Conservation (phyloP, 2,888 invertebrate species). For the Chouioia cunea region DNA sequence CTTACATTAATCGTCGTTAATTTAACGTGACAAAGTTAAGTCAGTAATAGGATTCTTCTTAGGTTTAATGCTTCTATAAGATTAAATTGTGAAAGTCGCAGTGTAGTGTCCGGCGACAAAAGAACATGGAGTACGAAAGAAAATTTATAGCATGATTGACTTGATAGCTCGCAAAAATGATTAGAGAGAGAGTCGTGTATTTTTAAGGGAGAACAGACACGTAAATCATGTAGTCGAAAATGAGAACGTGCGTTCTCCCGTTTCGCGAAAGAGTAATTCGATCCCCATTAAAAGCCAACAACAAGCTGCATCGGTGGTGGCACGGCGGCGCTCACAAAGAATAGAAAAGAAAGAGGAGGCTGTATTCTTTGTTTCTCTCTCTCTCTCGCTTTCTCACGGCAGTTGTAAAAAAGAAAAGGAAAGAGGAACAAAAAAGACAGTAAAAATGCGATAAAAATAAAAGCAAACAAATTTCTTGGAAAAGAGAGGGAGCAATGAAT, state of each 20-base stretch:
- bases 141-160: too few relatives aligned
- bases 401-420: not conserved
- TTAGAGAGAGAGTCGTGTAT: slow-evolving; percentile 1
- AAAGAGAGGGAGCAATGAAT: slow-evolving; percentile 13
- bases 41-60: too few relatives aligned
- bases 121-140: too few relatives aligned
- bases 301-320: too few relatives aligned
- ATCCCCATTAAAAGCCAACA: slow-evolving; percentile 15
- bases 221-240: slow-evolving; percentile 16
- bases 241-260: not conserved
- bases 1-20: too few relatives aligned
- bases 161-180: not conserved
- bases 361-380: too few relatives aligned
- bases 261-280: slow-evolving; percentile 14
- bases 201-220: not conserved
- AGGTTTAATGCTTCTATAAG: too few relatives aligned
- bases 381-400: too few relatives aligned
- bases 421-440: not conserved
- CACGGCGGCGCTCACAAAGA: not conserved
- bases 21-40: too few relatives aligned
- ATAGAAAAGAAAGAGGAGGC: not conserved
- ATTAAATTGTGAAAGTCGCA: too few relatives aligned
- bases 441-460: slow-evolving; percentile 9
- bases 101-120: too few relatives aligned
- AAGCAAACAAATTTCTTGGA: not conserved